Percentiles rank a stretch among this genome's conserved stretches.
Evolutionary conservation across 2,888 invertebrate species (phyloP).

Genomic region (Erynnis tages): DNA sequence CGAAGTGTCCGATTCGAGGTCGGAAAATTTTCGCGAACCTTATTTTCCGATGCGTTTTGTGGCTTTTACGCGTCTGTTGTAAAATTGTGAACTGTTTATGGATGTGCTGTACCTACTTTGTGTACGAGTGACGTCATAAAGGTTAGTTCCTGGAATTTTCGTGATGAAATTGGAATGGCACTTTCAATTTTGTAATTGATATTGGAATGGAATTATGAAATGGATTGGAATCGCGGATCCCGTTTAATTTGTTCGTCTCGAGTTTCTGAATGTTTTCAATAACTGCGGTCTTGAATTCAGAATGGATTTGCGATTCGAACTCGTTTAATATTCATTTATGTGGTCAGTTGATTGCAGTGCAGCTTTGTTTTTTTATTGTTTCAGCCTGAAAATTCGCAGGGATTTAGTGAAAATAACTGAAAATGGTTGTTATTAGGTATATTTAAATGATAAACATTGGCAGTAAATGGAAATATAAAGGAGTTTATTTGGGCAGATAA

Average conservation of each 20-base stretch:
- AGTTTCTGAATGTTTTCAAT: conserved; percentile 20
- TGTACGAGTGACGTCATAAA: conserved; percentile 26
- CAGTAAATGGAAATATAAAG: no score
- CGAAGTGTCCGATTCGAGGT: conserved; percentile 6
- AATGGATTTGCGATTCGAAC: conserved; percentile 17
- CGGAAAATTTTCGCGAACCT: conserved; percentile 11
- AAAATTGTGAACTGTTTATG: conserved; percentile 26
- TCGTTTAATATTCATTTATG: conserved; percentile 26
- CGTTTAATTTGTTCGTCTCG: conserved; percentile 18
- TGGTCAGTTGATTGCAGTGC: conserved; percentile 14
- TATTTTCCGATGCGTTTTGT: conserved; percentile 24
- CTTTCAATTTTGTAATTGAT: not conserved
- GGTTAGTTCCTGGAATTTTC: conserved; percentile 22
- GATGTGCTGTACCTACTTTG: conserved; percentile 21
- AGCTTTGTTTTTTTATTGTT: conserved; percentile 17
- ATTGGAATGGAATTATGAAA: conserved; percentile 13
- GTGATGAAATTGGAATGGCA: conserved; percentile 2
- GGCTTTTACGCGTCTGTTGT: conserved; percentile 22
- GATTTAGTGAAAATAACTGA: not conserved
- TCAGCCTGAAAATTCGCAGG: not conserved
- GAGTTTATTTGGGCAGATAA: no score
- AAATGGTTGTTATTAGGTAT: no score
- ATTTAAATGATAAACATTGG: no score
- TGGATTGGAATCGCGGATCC: conserved; percentile 4
- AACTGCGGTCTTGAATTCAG: conserved; percentile 21